phyloP scores from a whole-genome alignment of 2,113 vertebrate genomes.

The Ramphastos sulfuratus region DNA sequence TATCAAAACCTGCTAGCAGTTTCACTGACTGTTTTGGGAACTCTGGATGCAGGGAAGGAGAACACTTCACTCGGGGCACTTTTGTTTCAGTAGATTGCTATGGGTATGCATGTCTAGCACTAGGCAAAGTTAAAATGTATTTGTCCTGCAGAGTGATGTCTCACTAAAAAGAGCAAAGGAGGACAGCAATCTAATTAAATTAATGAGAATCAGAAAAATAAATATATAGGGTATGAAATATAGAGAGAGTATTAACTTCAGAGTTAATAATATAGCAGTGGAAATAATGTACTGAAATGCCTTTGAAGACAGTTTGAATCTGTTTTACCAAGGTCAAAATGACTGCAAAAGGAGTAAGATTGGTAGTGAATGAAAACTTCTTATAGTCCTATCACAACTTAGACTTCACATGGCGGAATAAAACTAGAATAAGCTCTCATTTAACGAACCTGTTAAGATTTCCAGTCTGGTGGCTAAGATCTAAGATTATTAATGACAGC shows the following conservation, averaged over 20 bases:
- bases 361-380: neutral
- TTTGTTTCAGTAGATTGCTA: neutral
- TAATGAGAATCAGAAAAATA: constrained; percentile 47
- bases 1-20: constrained; percentile 8
- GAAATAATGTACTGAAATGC: neutral
- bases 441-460: neutral
- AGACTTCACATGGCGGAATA: neutral
- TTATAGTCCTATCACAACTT: neutral
- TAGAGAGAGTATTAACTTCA: neutral
- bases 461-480: neutral
- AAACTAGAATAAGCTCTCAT: neutral
- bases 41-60: neutral
- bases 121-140: neutral
- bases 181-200: constrained; percentile 13
- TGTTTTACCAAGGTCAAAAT: neutral
- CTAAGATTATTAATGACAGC: neutral
- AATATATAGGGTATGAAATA: neutral
- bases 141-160: neutral
- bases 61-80: neutral
- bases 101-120: neutral
- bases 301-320: neutral
- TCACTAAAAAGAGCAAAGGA: neutral
- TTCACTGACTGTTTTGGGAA: neutral
- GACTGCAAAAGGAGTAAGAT: neutral
- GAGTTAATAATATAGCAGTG: neutral